A percentile compares a stretch with the other conserved stretches of the same genome.
These are phyloP conservation scores for Scalopus aquaticus DNA, from an alignment of 2,113 vertebrate genomes.

Conservation along the genomic window DNA sequence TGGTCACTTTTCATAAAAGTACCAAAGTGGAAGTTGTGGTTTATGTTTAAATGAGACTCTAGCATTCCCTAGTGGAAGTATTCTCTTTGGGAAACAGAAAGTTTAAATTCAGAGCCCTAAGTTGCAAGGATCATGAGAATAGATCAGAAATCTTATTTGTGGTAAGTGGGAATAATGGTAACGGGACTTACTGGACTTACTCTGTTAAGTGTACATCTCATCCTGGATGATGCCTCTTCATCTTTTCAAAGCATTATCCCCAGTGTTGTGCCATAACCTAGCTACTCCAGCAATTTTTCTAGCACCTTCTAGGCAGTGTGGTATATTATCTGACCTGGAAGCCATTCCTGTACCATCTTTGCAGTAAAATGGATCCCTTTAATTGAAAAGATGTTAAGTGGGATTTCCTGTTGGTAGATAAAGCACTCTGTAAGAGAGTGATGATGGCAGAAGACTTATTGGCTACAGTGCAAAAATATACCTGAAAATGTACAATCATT, in stretches of 20 bases:
- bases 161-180: not conserved
- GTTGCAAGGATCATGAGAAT: not conserved
- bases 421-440: not conserved
- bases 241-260: not conserved
- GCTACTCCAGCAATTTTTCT: not conserved
- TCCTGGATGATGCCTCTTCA: not conserved
- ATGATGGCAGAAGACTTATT: not conserved
- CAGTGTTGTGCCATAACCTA: not conserved
- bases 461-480: not conserved
- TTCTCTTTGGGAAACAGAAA: not conserved
- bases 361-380: not conserved
- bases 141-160: not conserved
- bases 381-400: not conserved
- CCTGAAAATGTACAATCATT: not conserved
- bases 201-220: not conserved
- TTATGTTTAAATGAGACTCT: not conserved
- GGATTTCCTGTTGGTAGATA: not conserved
- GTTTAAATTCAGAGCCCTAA: not conserved
- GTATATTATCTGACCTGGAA: not conserved
- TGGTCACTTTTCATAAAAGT: not conserved
- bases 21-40: not conserved
- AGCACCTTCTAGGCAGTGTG: not conserved
- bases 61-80: not conserved
- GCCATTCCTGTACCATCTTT: not conserved
- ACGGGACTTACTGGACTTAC: not conserved